Evolutionary conservation across 2,113 vertebrate genomes (phyloP).

Genomic region (Oreochromis tanganicae): DNA sequence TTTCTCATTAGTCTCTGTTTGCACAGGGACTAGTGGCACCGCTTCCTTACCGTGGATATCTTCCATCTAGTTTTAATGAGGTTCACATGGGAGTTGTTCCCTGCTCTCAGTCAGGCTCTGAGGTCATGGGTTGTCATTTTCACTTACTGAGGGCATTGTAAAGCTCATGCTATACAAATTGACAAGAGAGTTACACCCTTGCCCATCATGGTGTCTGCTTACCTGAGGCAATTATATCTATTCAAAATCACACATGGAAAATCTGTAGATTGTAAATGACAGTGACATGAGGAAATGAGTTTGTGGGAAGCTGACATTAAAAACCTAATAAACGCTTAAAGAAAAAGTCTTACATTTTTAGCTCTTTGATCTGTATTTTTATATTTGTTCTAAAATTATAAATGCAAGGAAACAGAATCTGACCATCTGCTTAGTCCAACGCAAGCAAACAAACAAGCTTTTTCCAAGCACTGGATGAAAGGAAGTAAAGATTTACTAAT

Average conservation of each 20-base stretch:
- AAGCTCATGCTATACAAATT: constrained; percentile 1
- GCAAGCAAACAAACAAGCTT: neutral
- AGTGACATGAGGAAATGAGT: neutral
- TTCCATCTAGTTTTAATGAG: constrained; percentile 26
- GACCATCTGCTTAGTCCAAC: neutral
- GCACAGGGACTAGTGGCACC: neutral
- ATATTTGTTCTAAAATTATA: neutral
- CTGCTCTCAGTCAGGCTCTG: neutral
- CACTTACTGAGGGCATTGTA: neutral
- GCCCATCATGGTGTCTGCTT: neutral
- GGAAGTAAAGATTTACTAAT: neutral
- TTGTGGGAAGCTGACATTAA: neutral
- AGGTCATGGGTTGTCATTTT: constrained; percentile 26
- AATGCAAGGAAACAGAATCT: neutral
- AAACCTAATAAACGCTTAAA: neutral
- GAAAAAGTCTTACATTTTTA: neutral
- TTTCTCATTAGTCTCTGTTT: constrained; percentile 37
- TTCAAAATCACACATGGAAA: neutral
- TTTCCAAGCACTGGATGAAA: neutral
- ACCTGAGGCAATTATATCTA: neutral
- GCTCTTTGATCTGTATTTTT: neutral
- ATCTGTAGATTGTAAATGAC: neutral
- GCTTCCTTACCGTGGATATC: neutral
- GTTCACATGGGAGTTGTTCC: constrained; percentile 11
- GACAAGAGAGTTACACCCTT: neutral